Base-by-base conservation (phyloP, 2,113 vertebrate species). In the Percopsis transmontana region DNA sequence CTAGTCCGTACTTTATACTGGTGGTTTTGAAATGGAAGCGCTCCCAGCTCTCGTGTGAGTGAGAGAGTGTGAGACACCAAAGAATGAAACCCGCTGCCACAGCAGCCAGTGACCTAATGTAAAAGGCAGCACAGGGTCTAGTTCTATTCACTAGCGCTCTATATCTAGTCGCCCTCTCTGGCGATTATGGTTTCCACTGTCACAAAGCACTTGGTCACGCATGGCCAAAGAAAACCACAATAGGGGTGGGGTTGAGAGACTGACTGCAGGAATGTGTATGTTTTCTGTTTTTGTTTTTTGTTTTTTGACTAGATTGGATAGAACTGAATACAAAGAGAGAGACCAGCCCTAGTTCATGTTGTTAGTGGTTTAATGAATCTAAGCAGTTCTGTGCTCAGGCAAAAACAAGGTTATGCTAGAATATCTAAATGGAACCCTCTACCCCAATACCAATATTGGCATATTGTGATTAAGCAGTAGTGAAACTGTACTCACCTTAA, bases 31-130 rank as follows among this genome's bases (percentile, higher is more conserved):
- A 76, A 68, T n/a, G n/a, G 63, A 56, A 23, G 24, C 8, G 24
- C 13, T 81, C 66, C 67, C 64, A 59, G 58, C 44, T 40, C 44
- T 40, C 44, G 57, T 42, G 58, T 47, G 58, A 16, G 19, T 21
- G 18, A 16, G 11, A 23, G 41, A 10, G 12, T 24, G 9, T 77
- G 70, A 58, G 66, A 58, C 67, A 47, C 71, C 59, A 64, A 69
- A 60, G 56, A 76, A 78, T 78, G 76, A 74, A 85, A 70, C 84
- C 73, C 77, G 76, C 76, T 79, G 70, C 83, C 71, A 72, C 85
- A 71, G 80, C 78, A 76, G 81, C 77, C 66, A 83, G 82, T 89
- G 83, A 89, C 83, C 81, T 89, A 87, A 90, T 88, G 85, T 77
- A 58, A 87, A 88, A 83, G 82, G 81, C 86, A 88, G 83, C 8